Conservation (phyloP, 2,797 vertebrate species). For the Manis pentadactyla region DNA sequence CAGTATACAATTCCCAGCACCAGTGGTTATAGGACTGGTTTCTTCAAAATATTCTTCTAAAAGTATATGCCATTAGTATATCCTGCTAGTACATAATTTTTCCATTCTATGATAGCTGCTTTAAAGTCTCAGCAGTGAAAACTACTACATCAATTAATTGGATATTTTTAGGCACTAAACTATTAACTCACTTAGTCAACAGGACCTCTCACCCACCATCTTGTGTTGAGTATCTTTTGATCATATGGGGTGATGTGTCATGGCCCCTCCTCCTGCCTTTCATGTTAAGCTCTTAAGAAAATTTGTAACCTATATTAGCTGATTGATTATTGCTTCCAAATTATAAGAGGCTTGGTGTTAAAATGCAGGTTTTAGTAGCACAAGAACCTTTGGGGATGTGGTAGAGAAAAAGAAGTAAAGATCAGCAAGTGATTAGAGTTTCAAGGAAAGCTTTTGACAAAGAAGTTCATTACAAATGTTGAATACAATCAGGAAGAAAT, state of each 20-base stretch:
- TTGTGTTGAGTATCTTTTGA: background rate
- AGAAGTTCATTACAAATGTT: background rate
- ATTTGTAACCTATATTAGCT: background rate
- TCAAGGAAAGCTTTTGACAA: background rate
- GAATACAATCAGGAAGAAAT: background rate
- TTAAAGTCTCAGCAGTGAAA: background rate
- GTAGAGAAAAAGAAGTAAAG: background rate
- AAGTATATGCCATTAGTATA: background rate
- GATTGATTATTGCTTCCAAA: background rate
- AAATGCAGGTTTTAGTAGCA: background rate
- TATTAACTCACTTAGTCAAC: accelerated
- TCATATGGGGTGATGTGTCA: background rate
- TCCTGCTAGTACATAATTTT: background rate
- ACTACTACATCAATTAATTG: background rate
- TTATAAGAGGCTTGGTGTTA: background rate
- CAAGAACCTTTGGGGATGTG: background rate
- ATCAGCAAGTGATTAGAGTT: background rate
- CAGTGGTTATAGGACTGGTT: background rate
- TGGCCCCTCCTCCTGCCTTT: background rate
- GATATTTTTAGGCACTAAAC: background rate
- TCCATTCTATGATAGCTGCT: background rate
- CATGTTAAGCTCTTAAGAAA: background rate
- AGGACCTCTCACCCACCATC: background rate
- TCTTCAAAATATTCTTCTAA: background rate
- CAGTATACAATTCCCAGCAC: background rate